phyloP scores from a whole-genome alignment of 1,140 invertebrate species.

The Ips typographus region DNA sequence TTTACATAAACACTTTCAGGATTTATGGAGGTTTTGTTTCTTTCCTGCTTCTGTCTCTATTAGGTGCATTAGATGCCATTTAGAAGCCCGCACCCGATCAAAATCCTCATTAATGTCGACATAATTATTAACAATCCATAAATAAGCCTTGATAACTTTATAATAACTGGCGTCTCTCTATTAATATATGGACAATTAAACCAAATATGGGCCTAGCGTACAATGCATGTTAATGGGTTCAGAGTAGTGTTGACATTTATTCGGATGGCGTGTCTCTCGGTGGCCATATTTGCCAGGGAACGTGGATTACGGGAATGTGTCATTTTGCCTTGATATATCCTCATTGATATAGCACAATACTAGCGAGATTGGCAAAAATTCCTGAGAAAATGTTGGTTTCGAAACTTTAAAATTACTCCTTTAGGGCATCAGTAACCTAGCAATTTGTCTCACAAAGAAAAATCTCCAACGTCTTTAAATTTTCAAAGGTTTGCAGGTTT shows the following conservation, averaged over 20 bases:
- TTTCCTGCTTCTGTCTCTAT: neutral
- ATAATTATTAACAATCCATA: neutral
- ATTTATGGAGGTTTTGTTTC: slow-evolving; percentile 4
- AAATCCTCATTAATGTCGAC: neutral
- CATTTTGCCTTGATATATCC: too few species aligned
- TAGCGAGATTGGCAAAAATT: too few species aligned
- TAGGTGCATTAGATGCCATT: neutral
- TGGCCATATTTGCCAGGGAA: slow-evolving; percentile 24
- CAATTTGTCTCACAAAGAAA: too few species aligned
- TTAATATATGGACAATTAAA: slow-evolving; percentile 33
- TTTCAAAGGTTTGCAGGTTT: slow-evolving; percentile 2
- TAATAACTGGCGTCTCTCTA: slow-evolving; percentile 19
- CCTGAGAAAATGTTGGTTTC: too few species aligned
- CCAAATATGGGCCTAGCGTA: slow-evolving; percentile 29
- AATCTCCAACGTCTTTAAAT: too few species aligned
- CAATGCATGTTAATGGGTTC: slow-evolving; percentile 28
- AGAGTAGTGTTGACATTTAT: slow-evolving; percentile 30
- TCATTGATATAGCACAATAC: too few species aligned
- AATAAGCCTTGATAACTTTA: slow-evolving; percentile 1
- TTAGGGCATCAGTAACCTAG: too few species aligned
- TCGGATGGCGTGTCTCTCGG: slow-evolving; percentile 24
- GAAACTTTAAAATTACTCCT: too few species aligned
- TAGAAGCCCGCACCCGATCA: too few species aligned
- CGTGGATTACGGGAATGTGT: slow-evolving; percentile 21
- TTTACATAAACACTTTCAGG: slow-evolving; percentile 3